Evolutionary conservation across 2,888 invertebrate genomes (phyloP).

Genomic region (Scrobipalpa costella): DNA sequence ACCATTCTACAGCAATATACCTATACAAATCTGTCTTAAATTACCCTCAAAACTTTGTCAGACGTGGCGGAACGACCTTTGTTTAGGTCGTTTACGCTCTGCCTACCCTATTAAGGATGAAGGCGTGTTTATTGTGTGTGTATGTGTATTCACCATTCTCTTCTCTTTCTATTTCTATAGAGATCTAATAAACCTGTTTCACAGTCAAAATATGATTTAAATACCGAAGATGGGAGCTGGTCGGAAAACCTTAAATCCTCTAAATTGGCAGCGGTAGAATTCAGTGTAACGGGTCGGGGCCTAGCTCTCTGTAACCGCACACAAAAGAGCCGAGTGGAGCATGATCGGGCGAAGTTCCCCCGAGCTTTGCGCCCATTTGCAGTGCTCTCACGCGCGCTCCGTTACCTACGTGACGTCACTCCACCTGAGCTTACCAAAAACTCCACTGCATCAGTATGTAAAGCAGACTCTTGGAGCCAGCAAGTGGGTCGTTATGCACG

Average conservation of each 20-base stretch:
- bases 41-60: too few species aligned
- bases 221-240: too few species aligned
- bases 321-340: constrained; percentile 37
- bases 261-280: background rate
- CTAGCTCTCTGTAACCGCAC: constrained; percentile 14
- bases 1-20: too few species aligned
- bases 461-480: constrained; percentile 42
- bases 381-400: constrained; percentile 58
- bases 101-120: too few species aligned
- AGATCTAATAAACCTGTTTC: background rate
- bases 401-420: constrained; percentile 60
- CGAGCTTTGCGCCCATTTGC: constrained; percentile 52
- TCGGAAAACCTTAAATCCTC: background rate
- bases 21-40: too few species aligned
- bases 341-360: constrained; percentile 47
- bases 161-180: too few species aligned
- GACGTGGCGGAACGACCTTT: too few species aligned
- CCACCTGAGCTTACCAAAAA: constrained; percentile 40
- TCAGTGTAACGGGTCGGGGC: background rate
- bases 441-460: constrained; percentile 49
- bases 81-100: too few species aligned
- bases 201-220: background rate
- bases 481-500: constrained; percentile 32
- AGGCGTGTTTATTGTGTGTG: too few species aligned
- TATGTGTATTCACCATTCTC: too few species aligned